Evolutionary conservation across 2,113 vertebrate species (phyloP).

Genomic region (Herpailurus yagouaroundi): DNA sequence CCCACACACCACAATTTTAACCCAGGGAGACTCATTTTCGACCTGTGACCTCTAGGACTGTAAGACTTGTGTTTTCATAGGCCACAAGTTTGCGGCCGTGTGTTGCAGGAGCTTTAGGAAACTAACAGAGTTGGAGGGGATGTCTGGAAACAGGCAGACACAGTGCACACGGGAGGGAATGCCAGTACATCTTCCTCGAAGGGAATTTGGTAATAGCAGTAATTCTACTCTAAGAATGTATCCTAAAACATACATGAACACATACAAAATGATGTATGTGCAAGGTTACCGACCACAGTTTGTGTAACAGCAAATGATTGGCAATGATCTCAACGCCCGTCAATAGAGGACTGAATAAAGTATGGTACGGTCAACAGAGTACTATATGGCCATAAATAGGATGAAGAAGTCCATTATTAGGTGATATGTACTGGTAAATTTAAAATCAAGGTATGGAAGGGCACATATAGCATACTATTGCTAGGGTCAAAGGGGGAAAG

Average conservation of each 20-base stretch:
- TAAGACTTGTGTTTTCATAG: not conserved
- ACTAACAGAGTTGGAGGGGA: not conserved
- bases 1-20: not conserved
- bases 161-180: not conserved
- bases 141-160: not conserved
- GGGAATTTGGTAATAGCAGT: not conserved
- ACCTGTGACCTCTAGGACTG: not conserved
- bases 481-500: not conserved
- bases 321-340: not conserved
- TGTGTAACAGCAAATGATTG: not conserved
- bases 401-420: not conserved
- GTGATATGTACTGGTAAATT: not conserved
- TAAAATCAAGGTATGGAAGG: not conserved
- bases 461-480: not conserved
- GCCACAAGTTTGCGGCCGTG: not conserved
- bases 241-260: not conserved
- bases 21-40: not conserved
- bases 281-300: not conserved
- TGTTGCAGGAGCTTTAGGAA: not conserved
- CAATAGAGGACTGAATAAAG: not conserved
- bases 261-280: not conserved
- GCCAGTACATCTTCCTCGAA: not conserved
- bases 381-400: not conserved
- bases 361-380: not conserved
- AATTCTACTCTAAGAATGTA: constrained; percentile 31